Percentiles rank a stretch among this genome's conserved stretches.
Conservation (phyloP, 2,888 invertebrate species). For the Girardia tigrina region DNA sequence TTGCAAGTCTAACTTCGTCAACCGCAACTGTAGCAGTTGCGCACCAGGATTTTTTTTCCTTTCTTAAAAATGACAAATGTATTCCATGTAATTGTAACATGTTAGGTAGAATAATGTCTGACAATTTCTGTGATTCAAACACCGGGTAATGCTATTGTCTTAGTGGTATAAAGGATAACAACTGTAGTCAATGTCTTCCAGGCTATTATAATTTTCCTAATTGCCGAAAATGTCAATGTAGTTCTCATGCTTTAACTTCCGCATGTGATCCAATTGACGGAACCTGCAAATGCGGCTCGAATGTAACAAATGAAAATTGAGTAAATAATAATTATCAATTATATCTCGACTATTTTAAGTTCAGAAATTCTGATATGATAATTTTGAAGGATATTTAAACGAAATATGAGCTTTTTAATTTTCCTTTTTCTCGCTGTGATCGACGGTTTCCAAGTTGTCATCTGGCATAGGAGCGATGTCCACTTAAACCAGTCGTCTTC, state of each 20-base stretch:
- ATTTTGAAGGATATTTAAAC: too few relatives aligned
- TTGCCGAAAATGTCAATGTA: slow-evolving; percentile 17
- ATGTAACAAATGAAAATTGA: background rate
- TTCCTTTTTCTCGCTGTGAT: too few relatives aligned
- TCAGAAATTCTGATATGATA: too few relatives aligned
- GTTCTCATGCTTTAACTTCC: background rate
- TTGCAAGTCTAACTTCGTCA: background rate
- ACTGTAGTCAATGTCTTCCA: slow-evolving; percentile 5
- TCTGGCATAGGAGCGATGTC: too few relatives aligned
- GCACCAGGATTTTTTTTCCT: background rate
- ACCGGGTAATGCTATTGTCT: slow-evolving; percentile 28
- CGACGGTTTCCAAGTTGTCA: too few relatives aligned
- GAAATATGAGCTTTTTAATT: too few relatives aligned
- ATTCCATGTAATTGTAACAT: background rate
- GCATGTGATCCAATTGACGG: background rate
- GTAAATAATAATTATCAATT: too few relatives aligned
- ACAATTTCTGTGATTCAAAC: slow-evolving; percentile 15
- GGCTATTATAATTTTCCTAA: slow-evolving; percentile 27
- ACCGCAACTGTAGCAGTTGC: background rate
- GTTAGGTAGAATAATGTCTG: background rate
- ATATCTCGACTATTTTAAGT: too few relatives aligned
- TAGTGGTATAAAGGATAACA: slow-evolving; percentile 32
- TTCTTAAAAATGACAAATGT: slow-evolving; percentile 26
- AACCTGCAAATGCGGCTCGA: background rate
- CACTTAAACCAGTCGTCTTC: too few relatives aligned